A percentile compares a stretch with the other conserved stretches of the same genome.
These are phyloP conservation scores for Onchidella celtica DNA, from an alignment of 2,888 invertebrate genomes.

Conservation along the genomic window DNA sequence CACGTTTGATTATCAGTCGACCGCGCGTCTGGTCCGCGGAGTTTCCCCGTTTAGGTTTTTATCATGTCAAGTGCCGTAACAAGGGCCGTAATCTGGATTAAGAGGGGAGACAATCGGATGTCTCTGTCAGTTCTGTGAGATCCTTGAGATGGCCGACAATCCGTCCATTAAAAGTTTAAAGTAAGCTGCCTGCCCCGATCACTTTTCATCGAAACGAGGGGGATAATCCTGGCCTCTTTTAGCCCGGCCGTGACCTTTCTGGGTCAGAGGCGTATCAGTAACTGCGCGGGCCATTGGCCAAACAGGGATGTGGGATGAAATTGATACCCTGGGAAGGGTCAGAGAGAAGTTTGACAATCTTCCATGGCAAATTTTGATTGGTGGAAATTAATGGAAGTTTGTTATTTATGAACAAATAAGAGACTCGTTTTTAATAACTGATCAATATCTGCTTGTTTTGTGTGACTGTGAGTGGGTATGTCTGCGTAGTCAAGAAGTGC, in stretches of 20 bases:
- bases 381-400: too few relatives aligned
- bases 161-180: constrained; percentile 49
- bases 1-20: constrained; percentile 35
- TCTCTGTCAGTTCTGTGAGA: constrained; percentile 43
- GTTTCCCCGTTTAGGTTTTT: constrained; percentile 25
- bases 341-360: too few relatives aligned
- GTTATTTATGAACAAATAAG: too few relatives aligned
- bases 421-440: too few relatives aligned
- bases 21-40: constrained; percentile 31
- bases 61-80: constrained; percentile 47
- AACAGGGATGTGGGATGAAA: too few relatives aligned
- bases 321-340: background rate
- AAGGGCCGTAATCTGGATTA: constrained; percentile 44
- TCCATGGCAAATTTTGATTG: too few relatives aligned
- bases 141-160: constrained; percentile 33
- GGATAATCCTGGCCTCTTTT: constrained; percentile 26
- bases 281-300: constrained; percentile 7
- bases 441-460: too few relatives aligned
- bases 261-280: background rate
- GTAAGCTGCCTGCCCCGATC: constrained; percentile 35
- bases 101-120: constrained; percentile 46
- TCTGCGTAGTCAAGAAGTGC: too few relatives aligned
- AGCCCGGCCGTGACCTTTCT: constrained; percentile 64
- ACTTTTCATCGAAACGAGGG: constrained; percentile 35
- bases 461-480: too few relatives aligned